These are phyloP conservation scores for Sciaenops ocellatus DNA, from an alignment of 2,797 vertebrate genomes.

Conservation along the genomic window DNA sequence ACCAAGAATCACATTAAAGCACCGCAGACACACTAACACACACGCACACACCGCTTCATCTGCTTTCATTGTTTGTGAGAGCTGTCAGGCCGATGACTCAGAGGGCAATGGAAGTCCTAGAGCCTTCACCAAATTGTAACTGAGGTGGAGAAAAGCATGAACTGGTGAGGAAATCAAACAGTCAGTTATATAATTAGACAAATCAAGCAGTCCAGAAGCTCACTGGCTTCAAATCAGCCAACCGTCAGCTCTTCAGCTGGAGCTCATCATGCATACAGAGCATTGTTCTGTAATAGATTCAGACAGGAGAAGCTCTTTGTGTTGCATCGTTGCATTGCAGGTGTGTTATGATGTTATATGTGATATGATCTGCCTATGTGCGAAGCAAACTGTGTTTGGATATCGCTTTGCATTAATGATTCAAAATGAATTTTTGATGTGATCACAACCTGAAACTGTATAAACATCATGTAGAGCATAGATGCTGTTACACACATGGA, in stretches of 20 bases:
- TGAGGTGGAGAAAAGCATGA: slow-evolving; percentile 49
- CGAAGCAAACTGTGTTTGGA: background rate
- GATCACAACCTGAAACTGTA: background rate
- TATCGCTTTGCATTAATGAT: background rate
- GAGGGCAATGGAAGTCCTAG: slow-evolving; percentile 48
- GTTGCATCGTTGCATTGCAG: slow-evolving; percentile 30
- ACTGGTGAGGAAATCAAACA: slow-evolving; percentile 39
- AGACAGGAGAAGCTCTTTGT: background rate
- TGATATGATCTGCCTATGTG: too few species aligned
- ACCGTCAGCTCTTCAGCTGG: slow-evolving; percentile 11
- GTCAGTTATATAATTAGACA: slow-evolving; percentile 49
- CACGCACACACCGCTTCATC: slow-evolving; percentile 1
- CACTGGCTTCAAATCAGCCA: slow-evolving; percentile 1
- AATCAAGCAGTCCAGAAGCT: slow-evolving; percentile 33
- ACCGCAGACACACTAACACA: slow-evolving; percentile 2
- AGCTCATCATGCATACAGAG: slow-evolving; percentile 6
- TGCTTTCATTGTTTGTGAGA: slow-evolving; percentile 24
- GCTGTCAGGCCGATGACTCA: slow-evolving; percentile 58
- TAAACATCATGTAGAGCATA: background rate
- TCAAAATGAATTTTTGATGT: background rate
- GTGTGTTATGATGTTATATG: slow-evolving; percentile 14
- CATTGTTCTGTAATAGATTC: slow-evolving; percentile 15
- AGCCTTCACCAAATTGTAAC: slow-evolving; percentile 36
- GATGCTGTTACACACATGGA: background rate
- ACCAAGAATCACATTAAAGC: slow-evolving; percentile 3